phyloP scores from a whole-genome alignment of 2,113 vertebrate species.

The Oryzias celebensis region DNA sequence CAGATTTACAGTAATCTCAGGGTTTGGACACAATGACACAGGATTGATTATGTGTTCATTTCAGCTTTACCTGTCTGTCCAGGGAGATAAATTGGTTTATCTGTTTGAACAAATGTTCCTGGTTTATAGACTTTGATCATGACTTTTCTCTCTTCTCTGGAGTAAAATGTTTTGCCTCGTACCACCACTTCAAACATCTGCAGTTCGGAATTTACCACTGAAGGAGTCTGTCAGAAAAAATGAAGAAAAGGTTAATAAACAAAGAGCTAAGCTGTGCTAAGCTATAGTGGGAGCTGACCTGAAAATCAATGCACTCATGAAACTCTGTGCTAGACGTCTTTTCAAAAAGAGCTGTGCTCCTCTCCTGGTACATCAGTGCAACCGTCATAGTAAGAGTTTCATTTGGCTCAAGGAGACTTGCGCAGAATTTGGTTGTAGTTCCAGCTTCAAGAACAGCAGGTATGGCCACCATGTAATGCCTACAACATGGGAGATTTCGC shows the following conservation, averaged over 20 bases:
- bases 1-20: too few relatives aligned
- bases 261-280: not conserved
- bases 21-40: too few relatives aligned
- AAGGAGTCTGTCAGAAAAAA: constrained; percentile 52
- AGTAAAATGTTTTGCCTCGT: constrained; percentile 50
- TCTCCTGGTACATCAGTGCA: constrained; percentile 28
- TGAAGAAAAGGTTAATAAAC: too few relatives aligned
- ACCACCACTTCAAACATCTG: constrained; percentile 56
- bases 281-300: constrained; percentile 32
- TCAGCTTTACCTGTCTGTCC: constrained; percentile 69
- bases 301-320: constrained; percentile 54
- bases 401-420: constrained; percentile 59
- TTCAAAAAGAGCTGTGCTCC: constrained; percentile 21
- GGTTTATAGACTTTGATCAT: constrained; percentile 37
- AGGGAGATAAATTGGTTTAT: constrained; percentile 74
- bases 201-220: constrained; percentile 22
- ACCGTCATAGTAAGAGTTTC: constrained; percentile 62
- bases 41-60: too few relatives aligned
- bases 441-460: constrained; percentile 69
- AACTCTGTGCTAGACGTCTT: constrained; percentile 31
- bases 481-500: constrained; percentile 3
- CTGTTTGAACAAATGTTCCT: constrained; percentile 66
- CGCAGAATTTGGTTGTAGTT: constrained; percentile 58
- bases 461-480: constrained; percentile 64
- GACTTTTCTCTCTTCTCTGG: constrained; percentile 61